A percentile compares a stretch with the other conserved stretches of the same genome.
phyloP scores from a whole-genome alignment of 2,797 vertebrate species.

The Lacerta bilineata region DNA sequence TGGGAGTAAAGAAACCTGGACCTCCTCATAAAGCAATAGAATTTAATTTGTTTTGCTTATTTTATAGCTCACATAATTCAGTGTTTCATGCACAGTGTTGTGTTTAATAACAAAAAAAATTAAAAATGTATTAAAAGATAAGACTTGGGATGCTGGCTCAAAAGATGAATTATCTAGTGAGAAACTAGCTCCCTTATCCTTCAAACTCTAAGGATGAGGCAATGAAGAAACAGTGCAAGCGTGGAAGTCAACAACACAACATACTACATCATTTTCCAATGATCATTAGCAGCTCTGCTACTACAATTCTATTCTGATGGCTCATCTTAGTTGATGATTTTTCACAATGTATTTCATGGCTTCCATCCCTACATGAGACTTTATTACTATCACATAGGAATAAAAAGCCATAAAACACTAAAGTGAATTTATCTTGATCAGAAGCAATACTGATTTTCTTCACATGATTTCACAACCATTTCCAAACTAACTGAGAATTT shows the following conservation, averaged over 20 bases:
- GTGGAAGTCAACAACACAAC: slow-evolving; percentile 67
- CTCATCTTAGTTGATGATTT: slow-evolving; percentile 90
- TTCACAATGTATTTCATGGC: slow-evolving; percentile 98
- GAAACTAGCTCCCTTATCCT: slow-evolving; percentile 72
- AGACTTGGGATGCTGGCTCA: slow-evolving; percentile 65
- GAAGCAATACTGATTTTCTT: slow-evolving; percentile 88
- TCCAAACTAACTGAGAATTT: slow-evolving; percentile 85
- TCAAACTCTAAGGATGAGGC: slow-evolving; percentile 68
- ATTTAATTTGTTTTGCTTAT: slow-evolving; percentile 57
- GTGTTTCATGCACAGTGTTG: slow-evolving; percentile 74
- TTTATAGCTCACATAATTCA: slow-evolving; percentile 45
- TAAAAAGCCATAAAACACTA: slow-evolving; percentile 99
- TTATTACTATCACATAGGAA: slow-evolving; percentile 99
- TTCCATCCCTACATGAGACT: slow-evolving; percentile 99
- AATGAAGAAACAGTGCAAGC: slow-evolving; percentile 73
- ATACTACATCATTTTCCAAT: slow-evolving; percentile 75
- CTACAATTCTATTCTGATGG: slow-evolving; percentile 83
- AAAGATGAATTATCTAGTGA: slow-evolving; percentile 64
- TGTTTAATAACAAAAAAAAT: slow-evolving; percentile 65
- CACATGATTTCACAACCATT: slow-evolving; percentile 86
- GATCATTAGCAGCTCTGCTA: slow-evolving; percentile 74
- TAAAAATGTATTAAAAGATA: slow-evolving; percentile 71
- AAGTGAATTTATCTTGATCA: slow-evolving; percentile 91
- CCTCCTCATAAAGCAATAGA: slow-evolving; percentile 61
- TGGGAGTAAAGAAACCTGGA: slow-evolving; percentile 75